Evolutionary conservation across 2,113 vertebrate genomes (phyloP).

Genomic region (Acanthochromis polyacanthus): DNA sequence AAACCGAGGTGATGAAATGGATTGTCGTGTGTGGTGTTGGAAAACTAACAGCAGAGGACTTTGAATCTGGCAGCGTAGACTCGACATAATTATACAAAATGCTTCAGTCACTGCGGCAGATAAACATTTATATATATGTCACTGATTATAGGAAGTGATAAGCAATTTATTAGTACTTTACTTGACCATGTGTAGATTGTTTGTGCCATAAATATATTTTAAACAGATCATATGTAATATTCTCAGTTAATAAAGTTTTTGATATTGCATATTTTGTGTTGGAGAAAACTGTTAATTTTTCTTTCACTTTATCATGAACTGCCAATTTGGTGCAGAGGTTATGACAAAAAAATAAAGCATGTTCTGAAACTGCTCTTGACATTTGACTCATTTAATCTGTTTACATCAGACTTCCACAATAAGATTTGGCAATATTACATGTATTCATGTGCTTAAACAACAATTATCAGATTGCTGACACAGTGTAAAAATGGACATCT

Average conservation of each 20-base stretch:
- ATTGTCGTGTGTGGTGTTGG: not conserved
- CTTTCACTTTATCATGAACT: too few species aligned
- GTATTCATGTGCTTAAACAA: too few species aligned
- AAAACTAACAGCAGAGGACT: not conserved
- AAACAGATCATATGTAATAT: not conserved
- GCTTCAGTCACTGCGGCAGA: not conserved
- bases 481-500: not conserved
- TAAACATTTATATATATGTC: not conserved
- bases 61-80: too few species aligned
- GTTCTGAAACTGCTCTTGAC: too few species aligned
- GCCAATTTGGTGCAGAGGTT: too few species aligned
- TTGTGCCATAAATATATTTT: constrained; percentile 2
- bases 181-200: not conserved
- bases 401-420: not conserved
- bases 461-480: too few species aligned
- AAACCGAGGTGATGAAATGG: constrained; percentile 53
- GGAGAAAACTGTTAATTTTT: not conserved
- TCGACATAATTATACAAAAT: too few species aligned
- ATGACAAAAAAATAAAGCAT: too few species aligned
- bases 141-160: not conserved
- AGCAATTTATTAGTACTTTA: not conserved
- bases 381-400: too few species aligned
- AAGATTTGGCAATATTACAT: not conserved
- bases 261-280: not conserved
- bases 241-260: constrained; percentile 14